phyloP scores from a whole-genome alignment of 2,113 vertebrate genomes.

The Lota lota region DNA sequence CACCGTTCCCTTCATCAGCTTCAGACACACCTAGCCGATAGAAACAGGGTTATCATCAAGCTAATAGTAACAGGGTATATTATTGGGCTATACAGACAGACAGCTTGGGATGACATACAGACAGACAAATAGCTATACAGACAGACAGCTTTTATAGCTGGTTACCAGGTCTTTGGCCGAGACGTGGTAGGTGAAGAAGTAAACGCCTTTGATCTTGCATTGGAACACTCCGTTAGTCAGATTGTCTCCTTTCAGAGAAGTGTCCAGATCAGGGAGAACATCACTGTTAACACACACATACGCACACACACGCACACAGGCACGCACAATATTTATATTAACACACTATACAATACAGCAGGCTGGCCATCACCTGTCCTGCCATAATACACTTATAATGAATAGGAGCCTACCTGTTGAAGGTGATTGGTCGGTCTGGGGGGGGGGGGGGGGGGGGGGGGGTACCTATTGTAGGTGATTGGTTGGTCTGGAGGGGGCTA shows the following conservation, averaged over 20 bases:
- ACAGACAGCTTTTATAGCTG: neutral
- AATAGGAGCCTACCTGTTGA: too few relatives aligned
- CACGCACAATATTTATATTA: neutral
- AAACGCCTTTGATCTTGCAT: constrained; percentile 25
- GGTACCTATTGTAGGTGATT: too few relatives aligned
- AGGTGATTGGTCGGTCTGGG: too few relatives aligned
- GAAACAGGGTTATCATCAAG: too few relatives aligned
- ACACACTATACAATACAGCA: neutral
- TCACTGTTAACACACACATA: neutral
- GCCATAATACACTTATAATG: too few relatives aligned
- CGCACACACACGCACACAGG: neutral
- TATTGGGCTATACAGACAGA: too few relatives aligned
- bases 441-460: too few relatives aligned
- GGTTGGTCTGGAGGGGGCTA: too few relatives aligned
- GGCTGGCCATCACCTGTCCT: neutral
- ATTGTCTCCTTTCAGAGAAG: neutral
- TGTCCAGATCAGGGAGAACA: neutral
- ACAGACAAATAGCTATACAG: neutral
- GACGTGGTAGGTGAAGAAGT: constrained; percentile 59
- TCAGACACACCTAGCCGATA: constrained; percentile 49
- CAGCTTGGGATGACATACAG: too few relatives aligned
- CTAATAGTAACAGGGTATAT: too few relatives aligned
- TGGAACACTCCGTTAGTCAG: constrained; percentile 31
- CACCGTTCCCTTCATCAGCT: constrained; percentile 32
- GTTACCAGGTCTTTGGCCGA: constrained; percentile 49